Percentiles rank a stretch among this genome's conserved stretches.
Evolutionary conservation across 2,797 vertebrate species (phyloP).

Genomic region (Onychomys torridus): DNA sequence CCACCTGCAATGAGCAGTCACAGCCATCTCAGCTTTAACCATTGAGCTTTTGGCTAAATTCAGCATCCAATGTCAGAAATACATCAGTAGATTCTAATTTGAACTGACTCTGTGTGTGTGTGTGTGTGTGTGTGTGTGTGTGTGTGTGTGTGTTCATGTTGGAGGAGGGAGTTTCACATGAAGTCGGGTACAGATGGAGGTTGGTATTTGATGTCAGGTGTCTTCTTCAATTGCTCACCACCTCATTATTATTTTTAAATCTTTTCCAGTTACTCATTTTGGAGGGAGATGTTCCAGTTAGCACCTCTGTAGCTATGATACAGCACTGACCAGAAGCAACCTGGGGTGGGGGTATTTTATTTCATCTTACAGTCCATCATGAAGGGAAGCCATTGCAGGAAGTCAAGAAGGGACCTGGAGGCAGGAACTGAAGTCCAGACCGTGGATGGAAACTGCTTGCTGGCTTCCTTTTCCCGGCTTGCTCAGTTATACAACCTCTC

Average conservation of each 20-base stretch:
- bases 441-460: background rate
- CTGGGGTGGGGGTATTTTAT: background rate
- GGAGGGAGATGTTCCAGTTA: background rate
- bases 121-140: background rate
- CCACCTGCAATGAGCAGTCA: background rate
- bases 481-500: background rate
- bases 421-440: background rate
- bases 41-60: constrained; percentile 25
- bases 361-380: background rate
- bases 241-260: background rate
- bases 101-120: background rate
- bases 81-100: constrained; percentile 57
- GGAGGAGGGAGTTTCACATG: too few relatives aligned
- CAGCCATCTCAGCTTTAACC: background rate
- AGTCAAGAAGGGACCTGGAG: background rate
- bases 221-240: background rate
- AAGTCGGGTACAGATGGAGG: background rate
- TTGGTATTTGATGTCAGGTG: too few relatives aligned
- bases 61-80: constrained; percentile 51
- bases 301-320: background rate
- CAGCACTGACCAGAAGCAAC: background rate
- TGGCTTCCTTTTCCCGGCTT: background rate
- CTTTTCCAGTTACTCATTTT: background rate
- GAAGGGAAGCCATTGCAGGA: background rate
- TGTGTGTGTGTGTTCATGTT: background rate